Evolutionary conservation across 2,888 invertebrate species (phyloP), one percentile per base, ranked within the genome.

Genomic region (Pseudococcus longispinus): DNA sequence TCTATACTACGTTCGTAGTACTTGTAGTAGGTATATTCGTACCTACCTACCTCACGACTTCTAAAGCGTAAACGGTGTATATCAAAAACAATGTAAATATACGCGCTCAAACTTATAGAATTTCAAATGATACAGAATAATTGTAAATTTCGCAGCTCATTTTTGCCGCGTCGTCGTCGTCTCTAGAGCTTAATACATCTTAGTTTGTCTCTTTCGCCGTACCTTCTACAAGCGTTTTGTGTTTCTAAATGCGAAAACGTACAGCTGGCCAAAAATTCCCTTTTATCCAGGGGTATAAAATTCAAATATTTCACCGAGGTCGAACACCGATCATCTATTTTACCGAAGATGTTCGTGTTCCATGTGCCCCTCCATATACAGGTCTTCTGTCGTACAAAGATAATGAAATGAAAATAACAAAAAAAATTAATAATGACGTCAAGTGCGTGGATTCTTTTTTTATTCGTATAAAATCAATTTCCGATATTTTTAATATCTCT

Each of bases 181-280:
- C 77, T 80, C 77, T 80, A 13, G 77, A 80, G 77, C 20, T 80
- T 80, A 80, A 80, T 80, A 80, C 77, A 80, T 80, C 77, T 80
- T 80, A 42, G 77, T 80, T 80, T 80, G 70, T 70, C 70, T 70
- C 20, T 18, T 70, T 5, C 23, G 13, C 60, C 13, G 18, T 6
- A 29, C 29, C 70, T 70, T 32, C 70, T 70, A 32, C 70, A 29
- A 23, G 60, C 20, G 60, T 13, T 13, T 9, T 60, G 55, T 15
- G 44, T n/a, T 23, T 23, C 11, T 60, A 60, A 60, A 60, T 60
- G 60, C 60, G 60, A 60, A 60, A 60, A 60, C 60, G 60, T 60
- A 60, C 20, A 23, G 13, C 20, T 60, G 60, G 60, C 60, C 60
- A 60, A 60, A 55, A 55, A 55, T 55, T 55, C 2, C 15, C 55